Percentiles rank a stretch among this genome's conserved stretches.
phyloP scores from a whole-genome alignment of 2,888 invertebrate species.

The Lymantria monacha region DNA sequence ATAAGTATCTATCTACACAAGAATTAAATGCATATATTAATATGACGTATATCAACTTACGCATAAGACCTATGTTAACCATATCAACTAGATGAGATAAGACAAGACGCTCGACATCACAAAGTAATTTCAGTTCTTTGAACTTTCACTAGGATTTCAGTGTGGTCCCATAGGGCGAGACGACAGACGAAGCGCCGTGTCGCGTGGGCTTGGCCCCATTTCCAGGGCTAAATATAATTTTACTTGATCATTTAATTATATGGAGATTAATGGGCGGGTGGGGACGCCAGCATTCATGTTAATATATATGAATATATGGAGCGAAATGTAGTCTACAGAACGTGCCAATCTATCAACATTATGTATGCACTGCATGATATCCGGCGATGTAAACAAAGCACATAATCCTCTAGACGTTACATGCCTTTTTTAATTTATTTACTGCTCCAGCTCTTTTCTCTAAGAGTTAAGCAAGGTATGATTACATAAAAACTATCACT shows the following conservation, averaged over 20 bases:
- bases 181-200: slow-evolving; percentile 36
- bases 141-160: slow-evolving; percentile 48
- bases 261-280: slow-evolving; percentile 75
- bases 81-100: background rate
- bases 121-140: slow-evolving; percentile 26
- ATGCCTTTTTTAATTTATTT: too few relatives aligned
- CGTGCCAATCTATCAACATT: background rate
- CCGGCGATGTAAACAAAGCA: background rate
- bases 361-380: too few relatives aligned
- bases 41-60: slow-evolving; percentile 5
- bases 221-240: slow-evolving; percentile 78
- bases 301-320: slow-evolving; percentile 54
- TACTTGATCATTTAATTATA: slow-evolving; percentile 81
- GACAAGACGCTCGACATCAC: slow-evolving; percentile 21
- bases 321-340: slow-evolving; percentile 1
- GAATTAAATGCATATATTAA: background rate
- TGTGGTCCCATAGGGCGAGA: slow-evolving; percentile 47
- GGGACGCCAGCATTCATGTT: slow-evolving; percentile 70
- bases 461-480: too few relatives aligned
- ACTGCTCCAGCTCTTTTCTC: too few relatives aligned
- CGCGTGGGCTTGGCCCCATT: slow-evolving; percentile 70
- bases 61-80: slow-evolving; percentile 2
- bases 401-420: too few relatives aligned
- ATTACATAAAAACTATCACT: too few relatives aligned
- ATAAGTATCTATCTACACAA: background rate